phyloP scores from a whole-genome alignment of 2,888 invertebrate genomes.

The Watsonalla binaria region DNA sequence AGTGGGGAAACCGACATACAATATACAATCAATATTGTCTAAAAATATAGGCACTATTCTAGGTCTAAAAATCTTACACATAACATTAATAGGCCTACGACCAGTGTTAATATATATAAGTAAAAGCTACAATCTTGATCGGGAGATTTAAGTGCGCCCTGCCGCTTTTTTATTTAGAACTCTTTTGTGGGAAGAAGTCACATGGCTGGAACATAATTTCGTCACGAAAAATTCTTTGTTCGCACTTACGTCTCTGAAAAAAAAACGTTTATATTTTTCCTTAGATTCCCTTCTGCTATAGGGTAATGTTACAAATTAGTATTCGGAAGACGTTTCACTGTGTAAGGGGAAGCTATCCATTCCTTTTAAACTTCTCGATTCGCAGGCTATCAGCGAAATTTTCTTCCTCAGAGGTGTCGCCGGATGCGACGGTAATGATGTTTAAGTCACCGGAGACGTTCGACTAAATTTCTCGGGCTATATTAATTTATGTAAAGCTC shows the following conservation, averaged over 20 bases:
- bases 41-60: too few relatives aligned
- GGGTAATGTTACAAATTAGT: slow-evolving; percentile 42
- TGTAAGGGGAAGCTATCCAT: slow-evolving; percentile 32
- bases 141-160: too few relatives aligned
- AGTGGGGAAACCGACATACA: too few relatives aligned
- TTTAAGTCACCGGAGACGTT: slow-evolving; percentile 1
- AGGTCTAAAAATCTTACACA: too few relatives aligned
- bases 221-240: slow-evolving; percentile 35
- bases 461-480: slow-evolving; percentile 6
- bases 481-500: slow-evolving; percentile 1
- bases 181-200: too few relatives aligned
- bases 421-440: slow-evolving; percentile 10
- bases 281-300: slow-evolving; percentile 23
- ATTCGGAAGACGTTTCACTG: slow-evolving; percentile 32
- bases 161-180: slow-evolving; percentile 5
- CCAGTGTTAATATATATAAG: too few relatives aligned
- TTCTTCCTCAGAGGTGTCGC: slow-evolving; percentile 15
- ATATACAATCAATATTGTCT: too few relatives aligned
- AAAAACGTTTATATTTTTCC: slow-evolving; percentile 34
- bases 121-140: too few relatives aligned
- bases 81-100: too few relatives aligned
- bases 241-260: slow-evolving; percentile 16
- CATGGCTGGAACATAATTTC: too few relatives aligned
- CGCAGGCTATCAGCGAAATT: slow-evolving; percentile 22
- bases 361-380: slow-evolving; percentile 27